These are phyloP conservation scores for Lepidocyrtoides sp. DNA, from an alignment of 2,888 invertebrate species.

Conservation along the genomic window DNA sequence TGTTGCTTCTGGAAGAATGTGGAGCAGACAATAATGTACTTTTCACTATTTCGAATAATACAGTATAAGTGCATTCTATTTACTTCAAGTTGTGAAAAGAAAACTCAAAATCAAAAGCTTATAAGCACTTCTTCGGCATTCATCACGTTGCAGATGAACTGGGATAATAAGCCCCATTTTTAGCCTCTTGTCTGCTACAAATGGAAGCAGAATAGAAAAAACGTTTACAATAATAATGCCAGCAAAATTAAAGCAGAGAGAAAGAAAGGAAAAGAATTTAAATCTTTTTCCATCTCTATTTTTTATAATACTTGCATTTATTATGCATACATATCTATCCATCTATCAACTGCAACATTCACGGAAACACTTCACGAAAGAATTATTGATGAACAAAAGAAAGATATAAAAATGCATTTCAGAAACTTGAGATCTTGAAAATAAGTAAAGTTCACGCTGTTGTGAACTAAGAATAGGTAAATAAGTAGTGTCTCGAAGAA, in stretches of 20 bases:
- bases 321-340: not conserved
- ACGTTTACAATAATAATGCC: not conserved
- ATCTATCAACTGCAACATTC: slow-evolving; percentile 17
- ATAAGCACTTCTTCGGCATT: slow-evolving; percentile 41
- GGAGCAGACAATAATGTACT: slow-evolving; percentile 62
- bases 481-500: too few species aligned
- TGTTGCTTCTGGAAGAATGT: slow-evolving; percentile 55
- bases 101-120: slow-evolving; percentile 47
- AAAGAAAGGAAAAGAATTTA: not conserved
- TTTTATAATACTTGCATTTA: not conserved
- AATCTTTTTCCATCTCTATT: not conserved
- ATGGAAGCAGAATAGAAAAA: not conserved
- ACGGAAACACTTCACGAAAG: not conserved
- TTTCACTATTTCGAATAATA: slow-evolving; percentile 35
- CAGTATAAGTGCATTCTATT: slow-evolving; percentile 49
- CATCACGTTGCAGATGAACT: slow-evolving; percentile 1
- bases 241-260: slow-evolving; percentile 20
- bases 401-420: slow-evolving; percentile 12
- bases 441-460: not conserved
- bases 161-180: slow-evolving; percentile 68
- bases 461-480: not conserved
- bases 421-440: slow-evolving; percentile 22
- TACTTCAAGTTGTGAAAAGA: not conserved
- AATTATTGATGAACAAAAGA: slow-evolving; percentile 32
- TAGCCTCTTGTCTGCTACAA: slow-evolving; percentile 42